Conservation (phyloP, 2,888 invertebrate species). For the Aphelenchoides bicaudatus region DNA sequence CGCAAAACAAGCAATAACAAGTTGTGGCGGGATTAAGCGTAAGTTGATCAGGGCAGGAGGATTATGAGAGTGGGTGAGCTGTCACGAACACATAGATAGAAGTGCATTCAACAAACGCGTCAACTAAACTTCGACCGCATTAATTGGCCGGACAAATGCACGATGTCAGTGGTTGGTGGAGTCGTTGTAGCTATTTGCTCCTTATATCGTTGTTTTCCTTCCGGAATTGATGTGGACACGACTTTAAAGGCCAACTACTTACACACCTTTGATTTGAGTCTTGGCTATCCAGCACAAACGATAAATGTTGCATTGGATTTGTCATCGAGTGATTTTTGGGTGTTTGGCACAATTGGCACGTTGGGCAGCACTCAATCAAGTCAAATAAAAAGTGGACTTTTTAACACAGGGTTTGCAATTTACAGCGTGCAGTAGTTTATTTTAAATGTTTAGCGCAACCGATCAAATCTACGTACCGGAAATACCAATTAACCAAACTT, state of each 20-base stretch:
- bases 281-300: slow-evolving; percentile 9
- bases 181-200: slow-evolving; percentile 16
- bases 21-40: too few relatives aligned
- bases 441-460: too few relatives aligned
- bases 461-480: too few relatives aligned
- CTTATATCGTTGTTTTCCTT: slow-evolving; percentile 14
- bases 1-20: too few relatives aligned
- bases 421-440: too few relatives aligned
- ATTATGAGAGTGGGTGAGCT: too few relatives aligned
- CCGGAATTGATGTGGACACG: slow-evolving; percentile 1
- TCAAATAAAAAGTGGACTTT: too few relatives aligned
- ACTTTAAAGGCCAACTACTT: background rate
- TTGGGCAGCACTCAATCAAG: too few relatives aligned
- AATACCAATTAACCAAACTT: too few relatives aligned
- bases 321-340: slow-evolving; percentile 10
- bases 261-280: background rate
- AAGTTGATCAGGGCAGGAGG: too few relatives aligned
- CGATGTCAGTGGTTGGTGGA: background rate
- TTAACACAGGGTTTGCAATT: too few relatives aligned
- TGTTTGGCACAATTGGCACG: slow-evolving; percentile 1
- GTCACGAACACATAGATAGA: too few relatives aligned
- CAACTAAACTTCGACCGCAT: background rate
- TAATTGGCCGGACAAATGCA: background rate
- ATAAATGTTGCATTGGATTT: slow-evolving; percentile 13
- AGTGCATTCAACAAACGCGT: background rate